Conservation (phyloP, 1,140 invertebrate genomes). For the Plectrocnemia conspersa region DNA sequence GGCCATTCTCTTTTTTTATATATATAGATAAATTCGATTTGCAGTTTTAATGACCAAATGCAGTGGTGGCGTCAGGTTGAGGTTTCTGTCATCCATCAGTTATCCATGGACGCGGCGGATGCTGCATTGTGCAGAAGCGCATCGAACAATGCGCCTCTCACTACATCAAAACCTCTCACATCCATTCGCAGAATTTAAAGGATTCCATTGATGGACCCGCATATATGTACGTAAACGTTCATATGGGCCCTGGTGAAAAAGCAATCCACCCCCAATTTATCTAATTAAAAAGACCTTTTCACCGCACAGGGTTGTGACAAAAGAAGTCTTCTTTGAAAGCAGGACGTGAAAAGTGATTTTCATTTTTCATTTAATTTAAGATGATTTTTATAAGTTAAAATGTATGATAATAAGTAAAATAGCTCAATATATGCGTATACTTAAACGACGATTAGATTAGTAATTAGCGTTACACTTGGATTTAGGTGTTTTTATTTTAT, state of each 20-base stretch:
- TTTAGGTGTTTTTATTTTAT: too few species aligned
- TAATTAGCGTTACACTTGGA: too few species aligned
- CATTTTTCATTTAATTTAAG: too few species aligned
- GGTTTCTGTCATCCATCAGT: conserved; percentile 21
- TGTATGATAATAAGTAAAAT: too few species aligned
- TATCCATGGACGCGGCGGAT: conserved; percentile 40
- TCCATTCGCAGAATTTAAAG: conserved; percentile 50
- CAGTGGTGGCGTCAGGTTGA: conserved; percentile 4
- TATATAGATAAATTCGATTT: not conserved
- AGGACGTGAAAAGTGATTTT: too few species aligned
- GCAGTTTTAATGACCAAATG: not conserved
- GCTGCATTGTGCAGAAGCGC: conserved; percentile 48
- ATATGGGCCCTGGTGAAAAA: too few species aligned
- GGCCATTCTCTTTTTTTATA: too few species aligned
- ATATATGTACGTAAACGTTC: conserved; percentile 37
- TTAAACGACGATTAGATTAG: too few species aligned
- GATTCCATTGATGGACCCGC: conserved; percentile 41
- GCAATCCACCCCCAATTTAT: conserved; percentile 40
- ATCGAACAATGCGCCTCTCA: conserved; percentile 44
- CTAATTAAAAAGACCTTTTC: conserved; percentile 40
- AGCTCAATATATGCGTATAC: too few species aligned
- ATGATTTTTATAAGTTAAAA: too few species aligned
- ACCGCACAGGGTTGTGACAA: too few species aligned
- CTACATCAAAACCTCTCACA: conserved; percentile 46
- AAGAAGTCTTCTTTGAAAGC: too few species aligned